Percentiles rank a stretch among this genome's conserved stretches.
Conservation (phyloP, 1,140 invertebrate species). For the Macrosteles quadrilineatus region DNA sequence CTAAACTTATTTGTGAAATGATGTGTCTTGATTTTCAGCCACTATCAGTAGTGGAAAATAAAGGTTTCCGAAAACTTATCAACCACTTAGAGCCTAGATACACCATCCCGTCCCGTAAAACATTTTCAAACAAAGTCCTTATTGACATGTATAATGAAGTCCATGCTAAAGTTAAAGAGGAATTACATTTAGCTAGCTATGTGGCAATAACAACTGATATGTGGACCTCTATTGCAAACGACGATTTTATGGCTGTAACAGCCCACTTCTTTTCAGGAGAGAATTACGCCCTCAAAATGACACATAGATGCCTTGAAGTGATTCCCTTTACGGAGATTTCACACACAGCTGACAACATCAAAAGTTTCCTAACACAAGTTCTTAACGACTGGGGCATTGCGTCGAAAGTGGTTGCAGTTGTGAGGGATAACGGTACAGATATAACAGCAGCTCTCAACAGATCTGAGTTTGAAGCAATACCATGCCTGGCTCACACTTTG, state of each 20-base stretch:
- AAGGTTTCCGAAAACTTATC: not conserved
- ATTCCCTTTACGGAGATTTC: too few relatives aligned
- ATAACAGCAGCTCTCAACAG: slow-evolving; percentile 1
- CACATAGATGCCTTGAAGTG: too few relatives aligned
- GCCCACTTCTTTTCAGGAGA: slow-evolving; percentile 3
- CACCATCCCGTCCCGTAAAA: not conserved
- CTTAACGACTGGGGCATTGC: not conserved
- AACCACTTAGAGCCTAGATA: not conserved
- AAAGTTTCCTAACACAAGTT: not conserved
- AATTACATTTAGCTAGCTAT: not conserved
- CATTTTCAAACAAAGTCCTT: not conserved
- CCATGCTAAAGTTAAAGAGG: not conserved
- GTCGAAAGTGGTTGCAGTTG: not conserved
- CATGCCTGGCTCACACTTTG: not conserved
- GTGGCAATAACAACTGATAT: not conserved
- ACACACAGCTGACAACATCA: not conserved
- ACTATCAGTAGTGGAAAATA: not conserved
- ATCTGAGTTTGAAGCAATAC: not conserved
- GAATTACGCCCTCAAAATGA: too few relatives aligned
- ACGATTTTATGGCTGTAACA: not conserved
- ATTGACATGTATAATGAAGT: not conserved
- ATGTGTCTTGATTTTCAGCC: too few relatives aligned
- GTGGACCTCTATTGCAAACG: not conserved
- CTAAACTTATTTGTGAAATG: too few relatives aligned
- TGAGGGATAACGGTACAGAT: slow-evolving; percentile 1